Base-by-base conservation (phyloP, 1,140 invertebrate species). In the Melipona quadrifasciata region DNA sequence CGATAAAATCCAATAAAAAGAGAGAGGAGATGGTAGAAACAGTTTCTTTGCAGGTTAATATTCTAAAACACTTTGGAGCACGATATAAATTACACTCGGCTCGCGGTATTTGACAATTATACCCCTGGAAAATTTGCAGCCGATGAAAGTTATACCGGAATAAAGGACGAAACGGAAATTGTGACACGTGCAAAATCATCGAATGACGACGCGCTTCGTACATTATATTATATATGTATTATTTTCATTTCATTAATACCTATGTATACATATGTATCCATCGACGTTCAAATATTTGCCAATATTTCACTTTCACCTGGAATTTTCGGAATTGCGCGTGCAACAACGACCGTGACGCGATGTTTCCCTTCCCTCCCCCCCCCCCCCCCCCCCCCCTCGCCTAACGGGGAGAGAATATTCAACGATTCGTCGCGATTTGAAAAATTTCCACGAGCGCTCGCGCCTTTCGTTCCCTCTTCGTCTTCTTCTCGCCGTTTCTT, bases 261-360 rank as follows among this genome's bases (percentile, higher is more conserved):
- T 47, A 21, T 57, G 34, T 31, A 67, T 19, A 34, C 19, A 68
- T 34, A 4, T 12, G 11, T 21, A 68, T 31, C 27, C 34, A 21
- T 39, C 67, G 19, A 1, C 34, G 19, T 39, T 39, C 31, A 70
- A 34, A 70, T 70, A 70, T 70, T 70, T 70, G 67, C 34, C 31
- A 70, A 39, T 70, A 70, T 70, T 70, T 70, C 34, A 70, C 67
- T 39, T 70, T 70, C 34, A 39, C 67, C 34, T 70, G 11, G 34
- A 21, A 70, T 70, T 70, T 70, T 39, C 67, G 11, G 12, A 39
- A 70, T 24, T 12, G 19, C 34, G 24, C 34, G 31, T 67, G 24
- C 58, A 61, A 34, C 27, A 17, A 34, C n/a, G 27, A 11, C 65
- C 17, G 65, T 67, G 19, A 67, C 65, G 27, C 65, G 31, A 21